Base-by-base conservation (phyloP, 2,797 vertebrate species). In the Tangara arthus region DNA sequence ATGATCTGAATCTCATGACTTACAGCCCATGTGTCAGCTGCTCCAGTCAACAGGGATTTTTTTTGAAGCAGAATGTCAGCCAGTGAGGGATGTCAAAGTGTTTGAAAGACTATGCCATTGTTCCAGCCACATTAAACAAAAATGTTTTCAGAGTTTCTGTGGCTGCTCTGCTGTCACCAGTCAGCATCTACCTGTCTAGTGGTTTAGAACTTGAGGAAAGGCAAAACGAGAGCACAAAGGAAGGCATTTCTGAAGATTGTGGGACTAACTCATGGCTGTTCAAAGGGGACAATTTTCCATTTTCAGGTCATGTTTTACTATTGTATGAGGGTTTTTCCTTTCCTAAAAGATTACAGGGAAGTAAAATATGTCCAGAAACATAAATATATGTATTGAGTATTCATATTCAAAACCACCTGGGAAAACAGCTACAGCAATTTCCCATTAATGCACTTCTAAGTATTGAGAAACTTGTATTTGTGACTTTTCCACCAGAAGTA, bases 41-140 rank as follows among this genome's bases (percentile, higher is more conserved):
- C 69, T 72, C 24, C 64, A 81, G 80, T 39, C 4, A 3, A 39
- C 7, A 24, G 59, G 34, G 70, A 63, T 57, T 90, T 94, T 94
- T 95, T 95, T 82, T 46, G 50, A 77, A 93, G 85, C 39, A 34
- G 61, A 81, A 81, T 94, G 82, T 94, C 93, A 97, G 75, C 57
- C 92, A 81, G 52, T 86, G 84, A 95, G 32, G 46, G 87, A 91
- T 94, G 94, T 97, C 93, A 96, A 68, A 94, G 34, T 84, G 27
- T 57, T 94, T 87, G 71, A 94, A 96, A 89, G 89, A 70, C 41
- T 78, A 30, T 91, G 91, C 57, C 91, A 90, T 39, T 89, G 59
- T 92, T 89, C 81, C 72, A 86, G 63, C 19, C 61, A 72, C 72
- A 73, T 95, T 82, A 92, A 94, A 90, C n/a, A 91, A 55, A 95